phyloP scores from a whole-genome alignment of 2,113 vertebrate species.

The Onychorhynchus coronatus region DNA sequence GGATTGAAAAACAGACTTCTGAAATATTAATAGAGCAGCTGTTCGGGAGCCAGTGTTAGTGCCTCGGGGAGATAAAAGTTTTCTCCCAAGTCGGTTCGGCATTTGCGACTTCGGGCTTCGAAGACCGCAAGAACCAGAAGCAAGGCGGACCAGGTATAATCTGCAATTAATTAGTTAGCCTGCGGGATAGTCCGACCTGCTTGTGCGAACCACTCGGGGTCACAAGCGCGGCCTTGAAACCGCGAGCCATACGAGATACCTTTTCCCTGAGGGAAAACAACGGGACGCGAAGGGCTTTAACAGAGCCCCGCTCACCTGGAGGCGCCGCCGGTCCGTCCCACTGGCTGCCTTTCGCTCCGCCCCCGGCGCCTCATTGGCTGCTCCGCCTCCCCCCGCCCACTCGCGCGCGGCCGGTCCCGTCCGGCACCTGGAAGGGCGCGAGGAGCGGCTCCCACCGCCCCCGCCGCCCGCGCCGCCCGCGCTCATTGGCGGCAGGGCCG shows the following conservation, averaged over 20 bases:
- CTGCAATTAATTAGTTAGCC: rapidly evolving
- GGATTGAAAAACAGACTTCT: not conserved
- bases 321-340: not conserved
- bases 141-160: rapidly evolving
- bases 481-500: not conserved
- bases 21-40: not conserved
- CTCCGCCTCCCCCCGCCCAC: rapidly evolving
- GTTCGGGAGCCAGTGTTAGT: not conserved
- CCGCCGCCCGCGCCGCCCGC: not conserved
- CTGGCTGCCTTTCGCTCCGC: not conserved
- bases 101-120: not conserved
- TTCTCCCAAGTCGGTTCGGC: rapidly evolving
- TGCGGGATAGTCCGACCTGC: rapidly evolving
- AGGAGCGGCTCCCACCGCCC: not conserved
- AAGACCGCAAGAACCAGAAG: not conserved
- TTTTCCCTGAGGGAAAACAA: rapidly evolving
- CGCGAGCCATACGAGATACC: rapidly evolving
- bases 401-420: not conserved
- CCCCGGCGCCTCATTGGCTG: not conserved
- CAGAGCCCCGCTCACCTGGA: not conserved
- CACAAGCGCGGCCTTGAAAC: rapidly evolving
- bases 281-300: rapidly evolving
- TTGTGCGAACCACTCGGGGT: rapidly evolving
- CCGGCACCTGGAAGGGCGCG: not conserved
- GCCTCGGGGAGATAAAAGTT: not conserved